A percentile compares a stretch with the other conserved stretches of the same genome.
phyloP scores from a whole-genome alignment of 2,888 invertebrate species.

The Empis stercorea region DNA sequence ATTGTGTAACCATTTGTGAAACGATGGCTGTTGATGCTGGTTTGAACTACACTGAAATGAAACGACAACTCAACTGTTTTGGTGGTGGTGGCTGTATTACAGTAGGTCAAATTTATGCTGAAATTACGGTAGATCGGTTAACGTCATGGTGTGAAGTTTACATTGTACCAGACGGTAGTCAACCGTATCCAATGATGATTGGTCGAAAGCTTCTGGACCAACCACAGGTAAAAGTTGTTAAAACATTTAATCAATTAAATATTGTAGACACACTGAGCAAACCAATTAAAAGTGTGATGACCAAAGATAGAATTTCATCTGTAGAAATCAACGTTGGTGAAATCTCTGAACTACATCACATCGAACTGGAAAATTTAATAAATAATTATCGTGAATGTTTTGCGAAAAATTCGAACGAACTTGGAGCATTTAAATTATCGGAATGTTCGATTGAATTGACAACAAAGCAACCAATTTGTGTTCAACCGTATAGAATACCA shows the following conservation, averaged over 20 bases:
- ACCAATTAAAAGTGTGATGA: no score
- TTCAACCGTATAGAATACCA: slow-evolving; percentile 4
- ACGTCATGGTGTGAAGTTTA: no score
- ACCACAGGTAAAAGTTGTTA: slow-evolving; percentile 2
- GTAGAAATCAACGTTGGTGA: slow-evolving; percentile 1
- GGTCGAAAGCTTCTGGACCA: slow-evolving; percentile 5
- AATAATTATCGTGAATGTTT: slow-evolving; percentile 1
- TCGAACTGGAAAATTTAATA: not conserved
- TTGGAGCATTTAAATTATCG: not conserved
- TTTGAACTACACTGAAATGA: no score
- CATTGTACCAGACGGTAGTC: slow-evolving; percentile 1
- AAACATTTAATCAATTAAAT: slow-evolving; percentile 1
- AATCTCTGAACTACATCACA: not conserved
- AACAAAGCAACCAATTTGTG: slow-evolving; percentile 1
- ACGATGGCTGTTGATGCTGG: no score
- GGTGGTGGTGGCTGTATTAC: no score
- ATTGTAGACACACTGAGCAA: not conserved
- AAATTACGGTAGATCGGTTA: no score
- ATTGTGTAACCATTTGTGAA: no score
- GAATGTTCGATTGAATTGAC: not conserved
- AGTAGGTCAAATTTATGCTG: no score
- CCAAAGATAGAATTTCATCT: no score
- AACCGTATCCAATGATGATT: slow-evolving; percentile 3
- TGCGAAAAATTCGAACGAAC: not conserved
- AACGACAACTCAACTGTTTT: no score